Base-by-base conservation (phyloP, 2,888 invertebrate genomes). In the Glyphotaelius pellucidus region DNA sequence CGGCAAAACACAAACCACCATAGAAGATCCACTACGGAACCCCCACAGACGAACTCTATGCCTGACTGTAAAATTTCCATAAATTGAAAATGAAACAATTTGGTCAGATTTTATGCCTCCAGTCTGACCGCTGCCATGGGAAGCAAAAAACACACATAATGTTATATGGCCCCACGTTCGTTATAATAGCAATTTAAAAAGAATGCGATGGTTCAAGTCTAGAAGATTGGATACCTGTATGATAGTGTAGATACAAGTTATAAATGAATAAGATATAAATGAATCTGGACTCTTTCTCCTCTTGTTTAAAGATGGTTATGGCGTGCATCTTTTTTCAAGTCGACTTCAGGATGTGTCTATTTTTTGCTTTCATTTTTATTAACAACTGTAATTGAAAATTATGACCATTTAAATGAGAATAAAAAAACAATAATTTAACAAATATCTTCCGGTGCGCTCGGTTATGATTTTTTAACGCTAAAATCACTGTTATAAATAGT, bases 181-280 rank as follows among this genome's bases (percentile, higher is more conserved):
- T 67, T 90, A 90, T 80, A 90, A 90, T 90, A 90, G 90, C 90
- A 90, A 90, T 90, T 90, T 90, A 30, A 90, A 47, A 90, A 86
- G 90, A 90, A 90, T 90, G 90, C 80, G 79, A 52, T 90, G 86
- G 90, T 35, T 79, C 35, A 67, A 30, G 52, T 31, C 30, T 83
- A 86, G 42, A 14, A 32, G 86, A 35, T 42, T 11, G 86, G 83
- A 83, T 83, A 32, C 31, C 15, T 19, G 19, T 42, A 30, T 38
- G 35, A 86, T 11, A 42, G 52, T 52, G 52, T 5, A 52, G 25
- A 19, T n/a, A n/a, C n/a, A n/a, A n/a, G n/a, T n/a, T n/a, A n/a
- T n/a, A n/a, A n/a, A n/a, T n/a, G n/a, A n/a, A n/a, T n/a, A n/a
- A n/a, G n/a, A n/a, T 67, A 19, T 67, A 25, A 9, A 9, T 2